phyloP scores from a whole-genome alignment of 2,113 vertebrate species.

The Hemicordylus capensis region DNA sequence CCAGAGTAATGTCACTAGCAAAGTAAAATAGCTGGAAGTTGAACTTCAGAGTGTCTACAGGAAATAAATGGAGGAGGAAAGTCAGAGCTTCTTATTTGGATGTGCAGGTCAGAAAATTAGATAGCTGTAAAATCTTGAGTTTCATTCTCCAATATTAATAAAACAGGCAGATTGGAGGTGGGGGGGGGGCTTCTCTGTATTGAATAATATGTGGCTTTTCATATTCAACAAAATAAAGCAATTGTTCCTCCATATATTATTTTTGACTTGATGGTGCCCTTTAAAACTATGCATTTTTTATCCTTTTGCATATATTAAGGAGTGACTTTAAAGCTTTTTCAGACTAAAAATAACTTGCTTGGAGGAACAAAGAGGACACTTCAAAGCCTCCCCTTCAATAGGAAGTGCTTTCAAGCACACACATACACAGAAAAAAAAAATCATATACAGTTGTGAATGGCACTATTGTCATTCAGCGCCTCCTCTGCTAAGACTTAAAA shows the following conservation, averaged over 20 bases:
- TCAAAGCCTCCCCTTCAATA: constrained; percentile 73
- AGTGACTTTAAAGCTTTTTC: constrained; percentile 51
- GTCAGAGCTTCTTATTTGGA: neutral
- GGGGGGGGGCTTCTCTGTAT: neutral
- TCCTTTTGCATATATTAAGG: constrained; percentile 38
- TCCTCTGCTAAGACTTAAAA: constrained; percentile 60
- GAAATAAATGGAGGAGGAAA: neutral
- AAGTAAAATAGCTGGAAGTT: too few relatives aligned
- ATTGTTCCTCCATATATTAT: constrained; percentile 37
- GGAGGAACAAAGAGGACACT: constrained; percentile 77
- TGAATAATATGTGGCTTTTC: neutral
- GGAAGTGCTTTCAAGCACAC: constrained; percentile 77
- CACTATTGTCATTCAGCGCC: constrained; percentile 71
- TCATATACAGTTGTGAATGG: constrained; percentile 73
- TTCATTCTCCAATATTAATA: neutral
- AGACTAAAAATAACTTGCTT: constrained; percentile 55
- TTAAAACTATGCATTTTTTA: constrained; percentile 49
- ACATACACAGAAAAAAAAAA: constrained; percentile 53
- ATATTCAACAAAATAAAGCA: constrained; percentile 26
- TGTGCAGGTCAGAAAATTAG: neutral
- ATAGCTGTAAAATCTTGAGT: neutral
- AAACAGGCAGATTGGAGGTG: neutral
- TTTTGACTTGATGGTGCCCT: constrained; percentile 39
- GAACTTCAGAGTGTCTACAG: neutral
- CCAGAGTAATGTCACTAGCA: too few relatives aligned